Conservation (phyloP, 2,888 invertebrate species). For the Nomada fabriciana region DNA sequence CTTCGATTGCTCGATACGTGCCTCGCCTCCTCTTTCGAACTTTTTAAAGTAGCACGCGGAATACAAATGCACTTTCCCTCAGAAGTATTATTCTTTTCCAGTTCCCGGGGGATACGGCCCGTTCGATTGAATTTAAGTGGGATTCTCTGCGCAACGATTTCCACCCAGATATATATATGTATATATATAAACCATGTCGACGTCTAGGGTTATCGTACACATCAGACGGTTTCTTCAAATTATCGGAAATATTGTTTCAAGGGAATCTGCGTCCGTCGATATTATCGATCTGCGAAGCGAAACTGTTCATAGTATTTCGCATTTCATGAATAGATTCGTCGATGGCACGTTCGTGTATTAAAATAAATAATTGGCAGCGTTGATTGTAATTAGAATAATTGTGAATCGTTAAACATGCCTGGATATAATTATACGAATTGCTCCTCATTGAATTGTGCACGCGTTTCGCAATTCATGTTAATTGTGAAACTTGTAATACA, state of each 20-base stretch:
- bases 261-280: background rate
- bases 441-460: too few relatives aligned
- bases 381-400: too few relatives aligned
- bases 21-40: background rate
- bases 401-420: too few relatives aligned
- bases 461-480: too few relatives aligned
- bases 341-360: too few relatives aligned
- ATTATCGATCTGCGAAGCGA: background rate
- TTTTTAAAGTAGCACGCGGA: slow-evolving; percentile 15
- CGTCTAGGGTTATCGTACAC: slow-evolving; percentile 22
- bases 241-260: background rate
- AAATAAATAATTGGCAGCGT: too few relatives aligned
- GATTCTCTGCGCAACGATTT: slow-evolving; percentile 41
- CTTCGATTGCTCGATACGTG: background rate
- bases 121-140: slow-evolving; percentile 55
- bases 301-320: too few relatives aligned
- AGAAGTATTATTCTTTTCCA: slow-evolving; percentile 47
- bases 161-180: slow-evolving; percentile 2
- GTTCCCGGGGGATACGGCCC: slow-evolving; percentile 34
- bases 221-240: slow-evolving; percentile 12
- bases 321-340: too few relatives aligned
- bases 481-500: too few relatives aligned
- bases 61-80: slow-evolving; percentile 38
- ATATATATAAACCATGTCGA: slow-evolving; percentile 26
- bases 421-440: too few relatives aligned